Evolutionary conservation across 2,797 vertebrate genomes (phyloP).

Genomic region (Crenichthys baileyi): DNA sequence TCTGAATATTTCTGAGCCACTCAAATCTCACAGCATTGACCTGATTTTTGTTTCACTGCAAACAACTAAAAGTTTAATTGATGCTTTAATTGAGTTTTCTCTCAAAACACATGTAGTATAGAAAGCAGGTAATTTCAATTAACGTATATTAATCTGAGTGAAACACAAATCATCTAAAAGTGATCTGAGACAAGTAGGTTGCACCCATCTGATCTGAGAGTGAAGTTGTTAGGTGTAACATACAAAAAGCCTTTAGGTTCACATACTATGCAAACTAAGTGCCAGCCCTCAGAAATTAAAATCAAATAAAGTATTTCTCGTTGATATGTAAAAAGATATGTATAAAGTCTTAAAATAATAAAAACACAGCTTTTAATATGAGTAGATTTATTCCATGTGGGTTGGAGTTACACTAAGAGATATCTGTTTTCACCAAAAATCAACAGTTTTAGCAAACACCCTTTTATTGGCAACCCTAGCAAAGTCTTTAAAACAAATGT

Average conservation of each 20-base stretch:
- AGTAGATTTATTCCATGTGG: background rate
- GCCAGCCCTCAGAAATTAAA: background rate
- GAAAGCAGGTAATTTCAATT: background rate
- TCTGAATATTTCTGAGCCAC: slow-evolving; percentile 1
- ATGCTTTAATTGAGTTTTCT: background rate
- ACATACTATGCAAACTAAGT: background rate
- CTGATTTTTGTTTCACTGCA: background rate
- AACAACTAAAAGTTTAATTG: background rate
- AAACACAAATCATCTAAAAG: background rate
- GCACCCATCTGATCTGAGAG: background rate
- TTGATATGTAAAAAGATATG: background rate
- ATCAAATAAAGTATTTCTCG: background rate
- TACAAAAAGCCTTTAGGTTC: background rate
- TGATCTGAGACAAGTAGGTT: background rate
- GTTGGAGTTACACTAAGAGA: too few relatives aligned
- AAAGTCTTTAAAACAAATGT: too few relatives aligned
- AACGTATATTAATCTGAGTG: background rate
- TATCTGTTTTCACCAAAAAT: too few relatives aligned
- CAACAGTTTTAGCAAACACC: background rate
- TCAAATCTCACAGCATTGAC: background rate
- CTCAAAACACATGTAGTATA: background rate
- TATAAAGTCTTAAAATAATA: background rate
- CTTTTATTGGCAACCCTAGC: background rate
- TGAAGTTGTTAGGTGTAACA: background rate
- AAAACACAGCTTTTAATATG: background rate